phyloP scores from a whole-genome alignment of 2,797 vertebrate species.

The Takifugu ocellatus region DNA sequence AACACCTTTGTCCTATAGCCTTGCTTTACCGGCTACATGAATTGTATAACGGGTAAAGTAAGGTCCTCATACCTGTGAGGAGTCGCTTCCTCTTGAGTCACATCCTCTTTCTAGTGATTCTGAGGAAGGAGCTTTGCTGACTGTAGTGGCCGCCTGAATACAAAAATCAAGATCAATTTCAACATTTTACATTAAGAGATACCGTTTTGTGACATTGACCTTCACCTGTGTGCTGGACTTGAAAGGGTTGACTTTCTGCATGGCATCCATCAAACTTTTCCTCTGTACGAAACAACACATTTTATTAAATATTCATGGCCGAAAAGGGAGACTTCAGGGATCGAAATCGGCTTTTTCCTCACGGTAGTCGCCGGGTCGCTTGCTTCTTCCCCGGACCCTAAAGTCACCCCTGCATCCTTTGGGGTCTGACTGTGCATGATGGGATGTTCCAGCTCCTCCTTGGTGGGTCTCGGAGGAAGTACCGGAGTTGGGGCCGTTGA shows the following conservation, averaged over 20 bases:
- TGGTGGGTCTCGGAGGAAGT: conserved; percentile 38
- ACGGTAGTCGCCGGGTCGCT: too few relatives aligned
- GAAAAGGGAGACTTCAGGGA: background rate
- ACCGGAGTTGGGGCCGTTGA: conserved; percentile 15
- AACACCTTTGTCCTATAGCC: too few relatives aligned
- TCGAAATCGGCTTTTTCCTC: conserved; percentile 14
- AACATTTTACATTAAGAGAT: too few relatives aligned
- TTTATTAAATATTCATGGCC: background rate
- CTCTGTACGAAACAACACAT: conserved; percentile 26
- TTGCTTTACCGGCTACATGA: too few relatives aligned
- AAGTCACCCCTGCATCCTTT: too few relatives aligned
- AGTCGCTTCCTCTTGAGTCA: conserved; percentile 11
- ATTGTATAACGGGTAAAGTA: background rate
- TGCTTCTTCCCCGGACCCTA: too few relatives aligned
- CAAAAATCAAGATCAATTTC: background rate
- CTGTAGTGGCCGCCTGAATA: conserved; percentile 12
- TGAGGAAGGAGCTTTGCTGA: conserved; percentile 37
- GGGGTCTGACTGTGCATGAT: too few relatives aligned
- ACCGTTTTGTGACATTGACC: too few relatives aligned
- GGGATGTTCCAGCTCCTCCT: conserved; percentile 31
- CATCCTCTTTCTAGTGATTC: conserved; percentile 26
- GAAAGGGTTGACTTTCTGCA: conserved; percentile 68
- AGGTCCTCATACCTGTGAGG: conserved; percentile 46
- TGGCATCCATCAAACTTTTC: conserved; percentile 49
- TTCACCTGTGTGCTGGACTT: conserved; percentile 49